Base-by-base conservation (phyloP, 1,140 invertebrate genomes). In the Drosophila quadrilineata region DNA sequence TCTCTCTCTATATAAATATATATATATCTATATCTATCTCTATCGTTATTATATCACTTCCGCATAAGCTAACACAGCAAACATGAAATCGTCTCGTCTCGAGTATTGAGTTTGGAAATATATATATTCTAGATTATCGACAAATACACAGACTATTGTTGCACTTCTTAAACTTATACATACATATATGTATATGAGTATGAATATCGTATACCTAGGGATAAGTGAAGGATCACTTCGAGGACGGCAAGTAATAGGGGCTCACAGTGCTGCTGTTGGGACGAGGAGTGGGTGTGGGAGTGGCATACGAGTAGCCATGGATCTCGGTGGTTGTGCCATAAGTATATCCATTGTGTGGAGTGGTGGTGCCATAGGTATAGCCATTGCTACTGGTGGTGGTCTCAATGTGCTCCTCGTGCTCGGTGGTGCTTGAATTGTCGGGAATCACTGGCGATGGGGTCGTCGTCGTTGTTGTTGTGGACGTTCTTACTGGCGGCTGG, bases 401-500 rank as follows among this genome's bases (percentile, higher is more conserved):
- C 14, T 24, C 48, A 4, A 14, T 26, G 21, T 36, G 0, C 6
- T 22, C 21, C 22, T 17, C 31, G 33, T 50, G 1, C 31, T 49
- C 4, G 19, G 38, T 41, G 38, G 38, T 43, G 22, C 40, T 26
- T n/a, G n/a, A n/a, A 21, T 33, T 26, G 10, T 9, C 31, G 48
- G 48, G 45, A 6, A 35, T 58, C 26, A 43, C 36, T 68, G 49
- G 48, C 71, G 48, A 36, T 59, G 33, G n/a, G n/a, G n/a, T n/a
- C n/a, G n/a, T n/a, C n/a, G n/a, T n/a, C n/a, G n/a, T n/a, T n/a
- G n/a, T n/a, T n/a, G n/a, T n/a, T n/a, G n/a, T n/a, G n/a, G n/a
- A 33, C 19, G 77, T 79, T 3, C 29, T 49, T 8, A 82, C 43
- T 54, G 77, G 77, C n/a, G n/a, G 36, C 10, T 45, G 31, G 77